Evolutionary conservation across 2,113 vertebrate species (phyloP), one percentile per base, ranked within the genome.

Genomic region (Miniopterus natalensis): DNA sequence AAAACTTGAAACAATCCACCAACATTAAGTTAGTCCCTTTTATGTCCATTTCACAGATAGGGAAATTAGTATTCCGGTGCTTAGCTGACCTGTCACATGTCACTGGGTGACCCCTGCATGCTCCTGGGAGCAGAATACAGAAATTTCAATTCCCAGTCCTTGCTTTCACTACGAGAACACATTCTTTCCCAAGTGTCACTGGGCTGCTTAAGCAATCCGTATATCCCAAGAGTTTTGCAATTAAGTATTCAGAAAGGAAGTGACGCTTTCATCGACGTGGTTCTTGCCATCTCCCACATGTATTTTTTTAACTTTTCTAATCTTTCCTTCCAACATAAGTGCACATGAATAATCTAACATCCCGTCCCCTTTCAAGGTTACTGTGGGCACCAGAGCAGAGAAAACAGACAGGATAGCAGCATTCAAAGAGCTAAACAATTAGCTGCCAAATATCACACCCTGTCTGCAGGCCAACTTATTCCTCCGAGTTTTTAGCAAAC

Each of bases 301-400:
- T 87, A 74, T 88, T 77, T 92, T 75, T 36, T 93, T 12, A 81
- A 85, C 36, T 87, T 89, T 84, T 45, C 94, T 65, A 80, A 63
- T 96, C 91, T 77, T 95, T 94, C 88, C 93, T 94, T 96, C 95
- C 93, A 55, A 75, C 89, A 70, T 0, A 94, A 84, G 90, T 79
- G n/a, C 94, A 95, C 61, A 40, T 40, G 88, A 97, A 90, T 36
- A 96, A 86, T 81, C 59, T 36, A 83, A 89, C 6, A 94, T 55
- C 53, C 63, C n/a, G 1, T 13, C 25, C 25, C 51, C 85, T 51
- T 31, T 75, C 53, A 73, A 71, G 84, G 29, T 71, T 90, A 85
- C 73, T 45, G 68, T 83, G 92, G 92, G 95, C 84, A 93, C 65
- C 23, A 51, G 12, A 51, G 53, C 47, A 51, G 36, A 49, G 59